These are phyloP conservation scores for Melanchra persicariae DNA, from an alignment of 2,888 invertebrate species.

Conservation along the genomic window DNA sequence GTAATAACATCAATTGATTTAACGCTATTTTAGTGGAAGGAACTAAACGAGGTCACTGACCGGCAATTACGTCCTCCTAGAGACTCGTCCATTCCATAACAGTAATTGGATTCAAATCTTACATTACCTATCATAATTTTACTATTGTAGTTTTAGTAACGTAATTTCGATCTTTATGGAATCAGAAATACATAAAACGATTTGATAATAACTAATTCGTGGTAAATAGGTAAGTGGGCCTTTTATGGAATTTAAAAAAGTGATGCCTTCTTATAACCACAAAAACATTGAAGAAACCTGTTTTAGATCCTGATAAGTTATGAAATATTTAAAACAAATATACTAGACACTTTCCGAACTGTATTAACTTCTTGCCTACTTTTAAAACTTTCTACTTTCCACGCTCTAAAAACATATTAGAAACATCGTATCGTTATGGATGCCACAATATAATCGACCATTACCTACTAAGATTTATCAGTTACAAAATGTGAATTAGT, in stretches of 20 bases:
- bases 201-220: not conserved
- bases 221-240: not conserved
- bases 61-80: slow-evolving; percentile 89
- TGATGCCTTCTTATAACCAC: not conserved
- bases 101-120: slow-evolving; percentile 69
- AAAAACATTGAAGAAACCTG: slow-evolving; percentile 1
- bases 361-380: slow-evolving; percentile 86
- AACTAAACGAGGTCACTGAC: slow-evolving; percentile 88
- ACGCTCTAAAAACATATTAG: slow-evolving; percentile 90
- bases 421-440: slow-evolving; percentile 86
- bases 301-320: slow-evolving; percentile 44
- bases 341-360: slow-evolving; percentile 79
- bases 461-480: slow-evolving; percentile 75
- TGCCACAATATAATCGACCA: slow-evolving; percentile 80
- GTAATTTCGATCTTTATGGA: not conserved
- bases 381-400: slow-evolving; percentile 90
- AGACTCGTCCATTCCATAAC: slow-evolving; percentile 78
- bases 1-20: slow-evolving; percentile 91
- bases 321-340: slow-evolving; percentile 72
- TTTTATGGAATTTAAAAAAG: not conserved
- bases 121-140: slow-evolving; percentile 37
- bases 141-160: slow-evolving; percentile 34
- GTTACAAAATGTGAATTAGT: slow-evolving; percentile 60
- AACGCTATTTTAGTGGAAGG: slow-evolving; percentile 90
- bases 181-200: slow-evolving; percentile 3